A percentile compares a stretch with the other conserved stretches of the same genome.
phyloP scores from a whole-genome alignment of 2,888 invertebrate genomes.

The Dysmachus trigonus region DNA sequence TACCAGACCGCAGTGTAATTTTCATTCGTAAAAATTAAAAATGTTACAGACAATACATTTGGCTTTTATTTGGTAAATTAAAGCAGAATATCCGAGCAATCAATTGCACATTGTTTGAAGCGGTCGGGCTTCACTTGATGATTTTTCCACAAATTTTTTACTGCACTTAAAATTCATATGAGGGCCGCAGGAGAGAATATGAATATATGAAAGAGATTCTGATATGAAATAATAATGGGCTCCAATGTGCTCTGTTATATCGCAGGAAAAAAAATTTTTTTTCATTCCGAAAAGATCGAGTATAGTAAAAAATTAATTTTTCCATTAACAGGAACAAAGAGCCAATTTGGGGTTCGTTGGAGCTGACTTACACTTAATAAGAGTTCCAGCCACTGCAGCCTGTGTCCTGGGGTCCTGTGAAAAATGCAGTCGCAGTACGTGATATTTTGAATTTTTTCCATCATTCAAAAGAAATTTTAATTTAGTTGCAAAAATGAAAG shows the following conservation, averaged over 20 bases:
- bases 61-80: neutral
- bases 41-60: neutral
- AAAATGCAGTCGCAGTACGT: neutral
- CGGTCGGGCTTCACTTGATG: neutral
- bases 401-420: neutral
- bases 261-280: neutral
- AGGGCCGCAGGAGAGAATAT: neutral
- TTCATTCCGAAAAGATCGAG: neutral
- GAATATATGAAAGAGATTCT: neutral
- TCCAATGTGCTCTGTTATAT: neutral
- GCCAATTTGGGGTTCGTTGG: constrained; percentile 42
- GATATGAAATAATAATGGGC: neutral
- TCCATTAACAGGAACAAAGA: constrained; percentile 28
- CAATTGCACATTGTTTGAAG: neutral
- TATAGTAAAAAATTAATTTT: constrained; percentile 41
- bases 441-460: neutral
- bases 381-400: neutral
- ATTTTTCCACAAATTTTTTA: neutral
- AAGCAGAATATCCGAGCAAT: neutral
- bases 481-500: neutral
- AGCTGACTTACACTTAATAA: constrained; percentile 32
- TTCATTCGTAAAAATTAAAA: neutral
- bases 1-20: neutral
- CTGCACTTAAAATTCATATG: neutral
- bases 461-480: neutral